Conservation (phyloP, 2,888 invertebrate species). For the Nephrotoma appendiculata region DNA sequence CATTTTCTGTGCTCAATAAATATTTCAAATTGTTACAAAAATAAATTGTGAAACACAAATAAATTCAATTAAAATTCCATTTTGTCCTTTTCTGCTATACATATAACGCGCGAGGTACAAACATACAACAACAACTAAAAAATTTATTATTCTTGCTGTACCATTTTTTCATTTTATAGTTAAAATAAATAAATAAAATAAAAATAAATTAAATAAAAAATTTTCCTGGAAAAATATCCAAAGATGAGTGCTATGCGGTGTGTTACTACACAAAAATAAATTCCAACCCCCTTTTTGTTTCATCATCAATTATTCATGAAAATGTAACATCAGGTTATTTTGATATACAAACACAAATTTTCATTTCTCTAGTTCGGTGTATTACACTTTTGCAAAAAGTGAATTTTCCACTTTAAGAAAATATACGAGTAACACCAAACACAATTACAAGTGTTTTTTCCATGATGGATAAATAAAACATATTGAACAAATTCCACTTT, state of each 20-base stretch:
- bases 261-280: neutral
- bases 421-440: constrained; percentile 7
- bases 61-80: constrained; percentile 1
- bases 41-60: neutral
- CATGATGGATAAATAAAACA: neutral
- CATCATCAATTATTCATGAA: constrained; percentile 2
- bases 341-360: neutral
- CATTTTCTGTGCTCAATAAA: neutral
- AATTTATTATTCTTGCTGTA: neutral
- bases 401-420: neutral
- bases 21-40: neutral
- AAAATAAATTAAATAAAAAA: neutral
- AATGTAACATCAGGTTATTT: constrained; percentile 2
- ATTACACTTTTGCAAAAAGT: neutral
- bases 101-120: neutral
- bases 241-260: neutral
- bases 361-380: neutral
- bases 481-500: neutral
- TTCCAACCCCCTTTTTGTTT: neutral
- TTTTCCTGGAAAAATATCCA: neutral
- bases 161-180: neutral
- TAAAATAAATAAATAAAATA: neutral
- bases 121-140: neutral
- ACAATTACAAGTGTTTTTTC: neutral
- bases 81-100: neutral